These are phyloP conservation scores for Neolamprologus brichardi DNA, from an alignment of 2,113 vertebrate genomes.

Conservation along the genomic window DNA sequence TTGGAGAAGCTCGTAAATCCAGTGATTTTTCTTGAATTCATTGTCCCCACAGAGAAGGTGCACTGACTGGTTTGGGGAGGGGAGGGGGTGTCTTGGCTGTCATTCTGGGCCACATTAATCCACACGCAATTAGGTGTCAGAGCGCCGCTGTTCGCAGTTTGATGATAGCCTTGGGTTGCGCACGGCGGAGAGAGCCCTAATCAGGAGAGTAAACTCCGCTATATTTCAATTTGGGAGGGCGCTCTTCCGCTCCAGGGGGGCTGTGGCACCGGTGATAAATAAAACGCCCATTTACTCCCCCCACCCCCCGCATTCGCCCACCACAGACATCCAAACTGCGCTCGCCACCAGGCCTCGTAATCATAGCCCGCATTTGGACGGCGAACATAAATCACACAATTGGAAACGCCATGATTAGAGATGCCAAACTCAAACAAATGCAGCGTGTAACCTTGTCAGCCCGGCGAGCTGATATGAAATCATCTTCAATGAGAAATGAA, in stretches of 20 bases:
- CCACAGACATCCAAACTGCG: constrained; percentile 82
- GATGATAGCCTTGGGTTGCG: constrained; percentile 92
- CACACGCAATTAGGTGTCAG: constrained; percentile 97
- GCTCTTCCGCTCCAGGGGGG: constrained; percentile 93
- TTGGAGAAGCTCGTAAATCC: background rate
- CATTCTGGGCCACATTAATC: constrained; percentile 92
- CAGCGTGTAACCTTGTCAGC: constrained; percentile 60
- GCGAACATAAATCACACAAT: constrained; percentile 88
- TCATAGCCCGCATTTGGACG: constrained; percentile 87
- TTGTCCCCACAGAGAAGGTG: background rate
- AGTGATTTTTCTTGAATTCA: background rate
- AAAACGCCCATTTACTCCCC: constrained; percentile 94
- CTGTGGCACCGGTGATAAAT: constrained; percentile 96
- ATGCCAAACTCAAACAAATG: constrained; percentile 72
- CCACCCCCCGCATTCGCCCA: constrained; percentile 67
- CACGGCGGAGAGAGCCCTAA: constrained; percentile 82
- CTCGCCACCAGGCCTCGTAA: constrained; percentile 85
- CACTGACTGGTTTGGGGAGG: background rate
- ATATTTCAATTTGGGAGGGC: constrained; percentile 98
- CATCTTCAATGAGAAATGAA: constrained; percentile 47
- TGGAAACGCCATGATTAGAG: constrained; percentile 87
- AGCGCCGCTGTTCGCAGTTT: constrained; percentile 76
- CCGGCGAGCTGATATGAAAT: constrained; percentile 12
- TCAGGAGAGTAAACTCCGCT: constrained; percentile 99
- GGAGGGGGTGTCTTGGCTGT: constrained; percentile 62